Evolutionary conservation across 2,113 vertebrate genomes (phyloP), one percentile per base, ranked within the genome.

Genomic region (Ceyx cyanopectus): DNA sequence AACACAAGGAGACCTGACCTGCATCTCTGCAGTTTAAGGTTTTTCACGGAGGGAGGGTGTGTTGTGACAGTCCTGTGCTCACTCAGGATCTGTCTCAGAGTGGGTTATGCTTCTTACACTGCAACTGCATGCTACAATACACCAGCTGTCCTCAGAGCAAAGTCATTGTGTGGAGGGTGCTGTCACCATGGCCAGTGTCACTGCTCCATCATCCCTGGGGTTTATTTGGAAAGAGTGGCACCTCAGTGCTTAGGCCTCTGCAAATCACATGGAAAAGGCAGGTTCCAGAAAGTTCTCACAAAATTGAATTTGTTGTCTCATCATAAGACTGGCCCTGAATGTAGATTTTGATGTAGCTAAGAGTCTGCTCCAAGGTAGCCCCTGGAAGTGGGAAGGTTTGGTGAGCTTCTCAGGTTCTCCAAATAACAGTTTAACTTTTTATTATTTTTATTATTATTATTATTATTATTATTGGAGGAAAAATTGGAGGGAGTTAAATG

Each of bases 401-500:
- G 81, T 63, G 87, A 63, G 43, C 58, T 89, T 68, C 77, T 70
- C 7, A 4, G 54, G 45, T 57, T 79, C 45, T 94, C 72, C 68
- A 60, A 83, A 58, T 11, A 54, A 41, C 5, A 12, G 1, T 7
- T 74, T 34, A 62, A 82, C 56, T 85, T 87, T 88, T 87, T 88
- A 82, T 73, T 89, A 94, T 95, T 46, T 79, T 37, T 37, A 37
- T 37, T 37, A 37, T 10, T 37, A 37, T 37, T 37, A 94, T 37
- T 37, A 37, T 37, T 37, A 37, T 10, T 37, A 37, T 37, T 37
- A 94, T 95, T 85, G 22, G 43, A 83, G 79, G 85, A 87, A 50
- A 92, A 81, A 89, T 13, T 66, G 63, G 82, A 85, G 82, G 75
- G 43, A 81, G 85, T 77, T 62, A 77, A 95, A 63, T 85, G 88